Percentiles rank a stretch among this genome's conserved stretches.
phyloP scores from a whole-genome alignment of 2,797 vertebrate genomes.

The Trichosurus vulpecula region DNA sequence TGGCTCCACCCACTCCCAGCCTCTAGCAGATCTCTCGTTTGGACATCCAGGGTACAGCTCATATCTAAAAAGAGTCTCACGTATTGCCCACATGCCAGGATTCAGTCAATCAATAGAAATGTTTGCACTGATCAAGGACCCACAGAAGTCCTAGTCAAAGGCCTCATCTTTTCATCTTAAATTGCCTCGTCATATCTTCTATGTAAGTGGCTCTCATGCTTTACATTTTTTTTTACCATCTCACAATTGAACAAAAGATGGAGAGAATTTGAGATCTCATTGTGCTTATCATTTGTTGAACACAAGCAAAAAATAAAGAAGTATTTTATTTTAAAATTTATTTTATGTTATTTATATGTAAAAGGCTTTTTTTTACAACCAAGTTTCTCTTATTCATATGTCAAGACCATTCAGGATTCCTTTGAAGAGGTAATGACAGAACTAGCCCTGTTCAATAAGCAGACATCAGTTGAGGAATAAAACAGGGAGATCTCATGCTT shows the following conservation, averaged over 20 bases:
- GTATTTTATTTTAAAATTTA: too few species aligned
- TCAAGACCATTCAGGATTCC: too few species aligned
- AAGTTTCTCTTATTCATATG: too few species aligned
- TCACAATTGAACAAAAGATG: background rate
- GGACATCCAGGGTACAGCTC: background rate
- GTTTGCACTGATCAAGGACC: background rate
- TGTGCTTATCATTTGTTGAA: background rate
- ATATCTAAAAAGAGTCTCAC: background rate
- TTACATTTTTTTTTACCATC: background rate
- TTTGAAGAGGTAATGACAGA: too few species aligned
- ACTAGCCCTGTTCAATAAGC: too few species aligned
- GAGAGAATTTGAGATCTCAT: background rate
- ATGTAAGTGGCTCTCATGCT: background rate
- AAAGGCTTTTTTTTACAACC: too few species aligned
- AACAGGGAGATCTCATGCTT: too few species aligned
- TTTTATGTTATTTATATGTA: too few species aligned
- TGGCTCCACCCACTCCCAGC: background rate
- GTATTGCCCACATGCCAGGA: background rate
- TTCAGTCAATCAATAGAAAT: background rate
- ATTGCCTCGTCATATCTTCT: background rate
- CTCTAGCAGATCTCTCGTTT: background rate
- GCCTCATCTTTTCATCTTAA: background rate
- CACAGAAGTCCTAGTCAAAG: background rate
- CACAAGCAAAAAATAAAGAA: too few species aligned
- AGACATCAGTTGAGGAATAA: too few species aligned